Evolutionary conservation across 2,888 invertebrate genomes (phyloP).

Genomic region (Morpho deidamia): DNA sequence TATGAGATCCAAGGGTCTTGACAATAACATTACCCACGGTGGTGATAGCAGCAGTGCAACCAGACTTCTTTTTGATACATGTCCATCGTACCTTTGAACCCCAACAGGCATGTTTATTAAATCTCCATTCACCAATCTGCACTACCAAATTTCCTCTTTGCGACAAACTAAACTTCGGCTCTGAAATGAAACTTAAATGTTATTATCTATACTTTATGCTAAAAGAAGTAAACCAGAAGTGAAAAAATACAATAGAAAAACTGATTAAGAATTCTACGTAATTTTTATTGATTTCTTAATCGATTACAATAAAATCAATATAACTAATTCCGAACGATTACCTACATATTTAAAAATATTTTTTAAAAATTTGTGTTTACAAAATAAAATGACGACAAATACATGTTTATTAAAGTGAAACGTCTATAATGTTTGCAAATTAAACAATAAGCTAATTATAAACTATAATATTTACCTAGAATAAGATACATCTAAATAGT

Average conservation of each 20-base stretch:
- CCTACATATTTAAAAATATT: too few species aligned
- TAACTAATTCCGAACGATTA: too few species aligned
- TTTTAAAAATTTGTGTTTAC: too few species aligned
- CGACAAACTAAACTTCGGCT: constrained; percentile 63
- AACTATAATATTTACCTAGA: too few species aligned
- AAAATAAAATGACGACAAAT: too few species aligned
- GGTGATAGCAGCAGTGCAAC: constrained; percentile 64
- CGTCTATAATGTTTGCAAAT: too few species aligned
- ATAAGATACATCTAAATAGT: too few species aligned
- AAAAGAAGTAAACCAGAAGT: too few species aligned
- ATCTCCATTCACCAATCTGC: constrained; percentile 67
- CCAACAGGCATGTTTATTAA: constrained; percentile 68
- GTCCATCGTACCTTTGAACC: constrained; percentile 69
- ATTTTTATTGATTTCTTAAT: background rate
- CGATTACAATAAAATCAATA: too few species aligned
- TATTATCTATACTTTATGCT: background rate
- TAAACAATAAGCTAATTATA: too few species aligned
- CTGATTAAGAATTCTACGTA: background rate
- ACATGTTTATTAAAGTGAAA: too few species aligned
- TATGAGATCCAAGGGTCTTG: constrained; percentile 65
- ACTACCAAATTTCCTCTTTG: constrained; percentile 67
- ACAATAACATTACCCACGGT: constrained; percentile 66
- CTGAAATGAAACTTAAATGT: constrained; percentile 37
- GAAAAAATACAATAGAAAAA: background rate
- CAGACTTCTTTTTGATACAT: constrained; percentile 68